A percentile compares a stretch with the other conserved stretches of the same genome.
These are phyloP conservation scores for Eurois occulta DNA, from an alignment of 2,888 invertebrate genomes.

Conservation along the genomic window DNA sequence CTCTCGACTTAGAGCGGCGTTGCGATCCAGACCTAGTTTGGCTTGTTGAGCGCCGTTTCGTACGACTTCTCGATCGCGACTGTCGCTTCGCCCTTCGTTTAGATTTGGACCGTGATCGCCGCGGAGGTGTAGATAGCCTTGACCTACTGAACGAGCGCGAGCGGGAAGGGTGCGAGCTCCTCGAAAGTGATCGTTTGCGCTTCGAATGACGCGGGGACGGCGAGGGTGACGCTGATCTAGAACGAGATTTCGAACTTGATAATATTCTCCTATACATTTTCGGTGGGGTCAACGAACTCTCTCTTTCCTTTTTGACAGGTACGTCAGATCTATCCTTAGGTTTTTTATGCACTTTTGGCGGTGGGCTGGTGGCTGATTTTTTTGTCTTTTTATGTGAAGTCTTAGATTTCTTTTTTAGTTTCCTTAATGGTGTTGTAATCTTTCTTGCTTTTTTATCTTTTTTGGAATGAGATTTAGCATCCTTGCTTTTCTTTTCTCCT, in stretches of 20 bases:
- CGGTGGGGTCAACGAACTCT: conserved; percentile 84
- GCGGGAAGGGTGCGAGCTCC: conserved; percentile 68
- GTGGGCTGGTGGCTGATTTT: conserved; percentile 78
- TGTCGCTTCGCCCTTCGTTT: conserved; percentile 72
- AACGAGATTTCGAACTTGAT: conserved; percentile 79
- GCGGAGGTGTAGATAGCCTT: conserved; percentile 71
- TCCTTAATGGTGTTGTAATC: conserved; percentile 65
- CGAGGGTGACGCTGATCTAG: conserved; percentile 71
- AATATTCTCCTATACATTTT: conserved; percentile 83
- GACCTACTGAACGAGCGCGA: conserved; percentile 74
- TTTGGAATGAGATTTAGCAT: conserved; percentile 71
- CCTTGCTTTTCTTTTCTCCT: conserved; percentile 68
- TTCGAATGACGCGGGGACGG: conserved; percentile 72
- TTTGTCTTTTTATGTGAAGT: conserved; percentile 75
- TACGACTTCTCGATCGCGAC: conserved; percentile 77
- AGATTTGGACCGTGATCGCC: conserved; percentile 72
- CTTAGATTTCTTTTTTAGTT: conserved; percentile 71
- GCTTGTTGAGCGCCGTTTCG: conserved; percentile 73
- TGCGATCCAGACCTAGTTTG: conserved; percentile 72
- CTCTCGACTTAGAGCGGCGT: conserved; percentile 75
- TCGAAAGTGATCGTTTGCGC: conserved; percentile 62
- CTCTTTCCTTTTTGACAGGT: conserved; percentile 75
- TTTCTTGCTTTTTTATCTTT: conserved; percentile 71
- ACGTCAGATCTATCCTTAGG: conserved; percentile 73
- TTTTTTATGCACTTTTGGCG: conserved; percentile 76